phyloP scores from a whole-genome alignment of 2,113 vertebrate genomes.

The Phoxinus phoxinus region DNA sequence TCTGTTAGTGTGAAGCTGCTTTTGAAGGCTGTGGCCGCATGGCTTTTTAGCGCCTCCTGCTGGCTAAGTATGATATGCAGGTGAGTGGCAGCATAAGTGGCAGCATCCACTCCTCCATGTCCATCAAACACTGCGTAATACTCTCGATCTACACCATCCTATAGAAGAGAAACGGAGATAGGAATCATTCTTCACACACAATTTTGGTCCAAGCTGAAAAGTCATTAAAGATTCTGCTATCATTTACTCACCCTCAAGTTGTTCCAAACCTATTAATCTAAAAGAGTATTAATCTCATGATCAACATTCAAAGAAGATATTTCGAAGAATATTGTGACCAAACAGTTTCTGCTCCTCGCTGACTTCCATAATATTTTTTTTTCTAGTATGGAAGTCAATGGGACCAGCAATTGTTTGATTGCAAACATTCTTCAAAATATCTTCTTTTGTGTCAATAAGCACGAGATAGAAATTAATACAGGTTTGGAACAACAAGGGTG shows the following conservation, averaged over 20 bases:
- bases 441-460: no score
- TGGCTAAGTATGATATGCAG: slow-evolving; percentile 82
- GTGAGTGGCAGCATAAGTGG: slow-evolving; percentile 84
- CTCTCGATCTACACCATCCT: slow-evolving; percentile 82
- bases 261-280: background rate
- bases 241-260: background rate
- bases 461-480: no score
- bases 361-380: no score
- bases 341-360: no score
- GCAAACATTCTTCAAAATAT: no score
- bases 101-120: slow-evolving; percentile 91
- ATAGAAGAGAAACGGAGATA: background rate
- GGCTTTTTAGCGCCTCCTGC: slow-evolving; percentile 75
- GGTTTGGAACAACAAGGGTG: no score
- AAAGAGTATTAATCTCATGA: no score
- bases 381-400: no score
- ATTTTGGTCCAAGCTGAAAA: background rate
- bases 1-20: slow-evolving; percentile 84
- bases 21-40: slow-evolving; percentile 80
- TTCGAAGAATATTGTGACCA: no score
- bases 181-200: background rate
- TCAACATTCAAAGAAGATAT: no score
- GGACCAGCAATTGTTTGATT: no score
- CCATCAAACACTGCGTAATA: slow-evolving; percentile 95
- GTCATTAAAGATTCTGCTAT: background rate